These are phyloP conservation scores for Cephus pulcher DNA, from an alignment of 2,888 invertebrate genomes.

Conservation along the genomic window DNA sequence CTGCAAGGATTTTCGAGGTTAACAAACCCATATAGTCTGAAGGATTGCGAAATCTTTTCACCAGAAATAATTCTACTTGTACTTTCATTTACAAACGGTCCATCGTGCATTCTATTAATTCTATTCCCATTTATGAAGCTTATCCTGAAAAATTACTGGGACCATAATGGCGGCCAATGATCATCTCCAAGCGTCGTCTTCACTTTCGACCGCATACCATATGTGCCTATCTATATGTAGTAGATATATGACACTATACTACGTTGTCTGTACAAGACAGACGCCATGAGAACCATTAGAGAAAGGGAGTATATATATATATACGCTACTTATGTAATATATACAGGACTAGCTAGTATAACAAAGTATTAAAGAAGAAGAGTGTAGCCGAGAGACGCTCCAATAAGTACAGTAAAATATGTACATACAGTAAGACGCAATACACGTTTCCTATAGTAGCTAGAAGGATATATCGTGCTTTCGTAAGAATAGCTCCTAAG, in stretches of 20 bases:
- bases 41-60: background rate
- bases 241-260: background rate
- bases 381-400: background rate
- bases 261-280: background rate
- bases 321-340: background rate
- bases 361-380: background rate
- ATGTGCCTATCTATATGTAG: background rate
- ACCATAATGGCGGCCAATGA: background rate
- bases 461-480: background rate
- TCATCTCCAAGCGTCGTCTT: background rate
- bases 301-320: background rate
- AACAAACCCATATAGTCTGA: background rate
- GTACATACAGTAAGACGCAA: background rate
- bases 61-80: background rate
- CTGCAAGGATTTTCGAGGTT: background rate
- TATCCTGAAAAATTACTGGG: background rate
- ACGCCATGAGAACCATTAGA: background rate
- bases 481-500: slow-evolving; percentile 35
- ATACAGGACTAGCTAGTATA: background rate
- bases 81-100: background rate
- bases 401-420: background rate
- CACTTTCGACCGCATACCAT: background rate
- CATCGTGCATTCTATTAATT: background rate
- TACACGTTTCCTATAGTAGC: background rate
- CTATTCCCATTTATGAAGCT: background rate